Base-by-base conservation (phyloP, 2,113 vertebrate species). In the Anser cygnoides region DNA sequence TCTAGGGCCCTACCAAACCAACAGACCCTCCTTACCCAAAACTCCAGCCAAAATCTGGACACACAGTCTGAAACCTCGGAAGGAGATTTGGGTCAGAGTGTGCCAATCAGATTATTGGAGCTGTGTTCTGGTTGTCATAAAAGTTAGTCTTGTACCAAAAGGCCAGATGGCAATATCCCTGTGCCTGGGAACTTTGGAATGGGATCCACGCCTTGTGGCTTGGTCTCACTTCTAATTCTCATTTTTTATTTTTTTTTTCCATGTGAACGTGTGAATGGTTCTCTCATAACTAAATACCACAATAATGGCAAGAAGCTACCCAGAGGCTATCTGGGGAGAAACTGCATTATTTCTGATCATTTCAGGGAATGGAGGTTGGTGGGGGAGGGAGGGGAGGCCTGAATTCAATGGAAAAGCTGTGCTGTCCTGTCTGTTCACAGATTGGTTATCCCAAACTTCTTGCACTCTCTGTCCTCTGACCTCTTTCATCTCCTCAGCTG, bases 251-350 rank as follows among this genome's bases (percentile, higher is more conserved):
- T 22, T 3, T 52, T 58, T 80, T 65, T 74, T 31, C 13, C 52
- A 39, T 39, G 39, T 39, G 39, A 39, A 39, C 67, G 20, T 35
- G 81, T 89, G 83, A 82, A 63, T 89, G 29, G 54, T 46, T 94
- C 41, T 93, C 54, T 87, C 77, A 57, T 73, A 89, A 79, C 66
- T 85, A 81, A 95, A 92, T 70, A 74, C 86, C 93, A 93, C 92
- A 90, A 87, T 79, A 96, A 96, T 62, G 58, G 92, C 66, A 93
- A 77, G 70, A 93, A 26, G 10, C 52, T 96, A 91, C 59, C 77
- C 93, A 85, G 61, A 71, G 91, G 73, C 88, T 71, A 87, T 87
- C 7, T 89, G 83, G 77, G 81, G 77, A 94, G 84, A 92, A 90
- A 84, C 5, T 79, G 44, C 54, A 73, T 84, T 79, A 87, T 81